Evolutionary conservation across 2,888 invertebrate genomes (phyloP), one percentile per base, ranked within the genome.

Genomic region (Barypeithes pellucidus): DNA sequence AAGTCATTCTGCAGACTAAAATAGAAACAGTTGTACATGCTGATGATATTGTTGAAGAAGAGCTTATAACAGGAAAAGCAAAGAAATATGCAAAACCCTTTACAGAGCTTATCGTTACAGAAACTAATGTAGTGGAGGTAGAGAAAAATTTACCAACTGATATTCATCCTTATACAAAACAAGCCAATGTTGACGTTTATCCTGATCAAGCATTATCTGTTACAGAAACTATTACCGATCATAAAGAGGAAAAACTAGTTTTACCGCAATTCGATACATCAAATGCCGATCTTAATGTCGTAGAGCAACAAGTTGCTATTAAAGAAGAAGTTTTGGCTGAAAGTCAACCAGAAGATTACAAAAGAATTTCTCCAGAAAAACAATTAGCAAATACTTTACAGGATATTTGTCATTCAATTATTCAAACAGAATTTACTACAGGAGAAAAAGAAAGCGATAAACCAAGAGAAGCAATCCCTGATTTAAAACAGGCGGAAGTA

Each of bases 121-220:
- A 90, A 82, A 85, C 88, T 5, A 84, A 89, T 59, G 82, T 87
- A 33, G 87, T 86, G 14, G 93, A 94, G 89, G 73, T 85, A 85
- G 81, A 87, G 86, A 77, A 85, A 88, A 52, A 81, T 77, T 74
- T 85, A 80, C 72, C 84, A 79, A 60, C 87, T 47, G 89, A 91
- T 79, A 87, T 87, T 75, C 87, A 91, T 82, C 86, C 89, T 3
- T 81, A 89, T 52, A 89, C 88, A 73, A 87, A 86, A 77, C 90
- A 90, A 29, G 88, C 88, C 3, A 84, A 87, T 67, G 81, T 89
- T 41, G 88, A 85, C 67, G 89, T 89, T 84, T 87, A 85, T 82
- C 89, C 88, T 85, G 90, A 85, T 81, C 89, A 91, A 86, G 85
- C 90, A 78, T 75, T 93, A 68, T 89, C 89, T 77, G 85, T 93